Base-by-base conservation (phyloP, 1,140 invertebrate genomes). In the Drosophila orena region DNA sequence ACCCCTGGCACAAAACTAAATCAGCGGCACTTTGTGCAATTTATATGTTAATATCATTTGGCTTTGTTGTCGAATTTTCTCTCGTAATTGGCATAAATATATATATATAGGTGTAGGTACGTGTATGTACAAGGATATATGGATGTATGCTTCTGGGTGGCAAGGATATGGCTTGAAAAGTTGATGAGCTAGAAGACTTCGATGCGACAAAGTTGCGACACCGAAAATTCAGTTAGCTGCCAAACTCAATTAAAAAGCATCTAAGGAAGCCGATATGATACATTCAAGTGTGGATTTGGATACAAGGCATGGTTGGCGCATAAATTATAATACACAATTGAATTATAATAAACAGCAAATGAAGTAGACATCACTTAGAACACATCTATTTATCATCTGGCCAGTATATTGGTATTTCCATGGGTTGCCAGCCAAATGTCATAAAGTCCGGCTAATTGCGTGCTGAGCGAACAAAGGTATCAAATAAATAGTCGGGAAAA, bases 41-140 rank as follows among this genome's bases (percentile, higher is more conserved):
- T 89, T 89, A 84, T 89, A 89, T 89, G 84, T 84, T 89, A 89
- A 89, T 89, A 89, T 89, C 60, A 89, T 88, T 88, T 83, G 62
- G 72, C 84, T 90, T 89, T 89, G 84, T 84, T 74, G 84, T 80
- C 79, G 54, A 88, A 71, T 78, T 68, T 71, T 35, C 57, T 49
- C 55, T 53, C 73, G 75, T 86, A 86, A 86, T 86, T 86, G 81
- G 75, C 55, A 46, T 40, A 58, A 44, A 61, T 27, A 8, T 27
- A 17, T 5, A 7, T 15, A 11, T 11, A 58, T 35, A 12, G 6
- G n/a, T 47, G 8, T 34, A n/a, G n/a, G n/a, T n/a, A n/a, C n/a
- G n/a, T 14, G 3, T 14, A 14, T 38, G 17, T 40, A 22, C 49
- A 15, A 27, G 46, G 27, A 34, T 57, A 34, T 4, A 14, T 11